Percentiles rank a stretch among this genome's conserved stretches.
Conservation (phyloP, 2,888 invertebrate genomes). For the Drosophila dives region DNA sequence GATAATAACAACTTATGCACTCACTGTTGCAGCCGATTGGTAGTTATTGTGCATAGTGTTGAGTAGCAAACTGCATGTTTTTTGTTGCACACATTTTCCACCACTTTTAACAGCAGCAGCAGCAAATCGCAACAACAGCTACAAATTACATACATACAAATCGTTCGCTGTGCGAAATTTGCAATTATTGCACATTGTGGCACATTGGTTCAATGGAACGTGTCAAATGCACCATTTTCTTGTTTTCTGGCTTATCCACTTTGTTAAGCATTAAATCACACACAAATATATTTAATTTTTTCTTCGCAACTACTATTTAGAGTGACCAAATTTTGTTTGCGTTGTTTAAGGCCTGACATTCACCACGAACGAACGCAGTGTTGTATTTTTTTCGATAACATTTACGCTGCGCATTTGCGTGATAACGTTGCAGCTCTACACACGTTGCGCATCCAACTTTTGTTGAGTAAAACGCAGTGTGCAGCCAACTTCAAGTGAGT, state of each 20-base stretch:
- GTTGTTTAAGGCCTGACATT: conserved; percentile 56
- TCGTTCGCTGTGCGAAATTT: conserved; percentile 14
- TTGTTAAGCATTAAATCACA: conserved; percentile 39
- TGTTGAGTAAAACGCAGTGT: neutral
- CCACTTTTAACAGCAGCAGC: conserved; percentile 70
- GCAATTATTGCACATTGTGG: conserved; percentile 32
- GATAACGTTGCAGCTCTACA: conserved; percentile 8
- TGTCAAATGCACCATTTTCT: conserved; percentile 23
- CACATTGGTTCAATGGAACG: conserved; percentile 8
- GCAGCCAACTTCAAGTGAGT: conserved; percentile 2
- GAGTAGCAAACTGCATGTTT: conserved; percentile 53
- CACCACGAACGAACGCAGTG: conserved; percentile 41
- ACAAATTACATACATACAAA: conserved; percentile 56
- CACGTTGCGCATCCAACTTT: conserved; percentile 7
- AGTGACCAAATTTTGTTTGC: conserved; percentile 65
- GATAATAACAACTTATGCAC: conserved; percentile 36
- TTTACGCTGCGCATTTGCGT: conserved; percentile 8
- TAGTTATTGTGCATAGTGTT: conserved; percentile 32
- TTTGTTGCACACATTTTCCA: conserved; percentile 72
- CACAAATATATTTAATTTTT: conserved; percentile 61
- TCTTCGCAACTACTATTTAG: conserved; percentile 59
- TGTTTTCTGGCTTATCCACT: conserved; percentile 23
- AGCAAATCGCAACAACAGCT: conserved; percentile 68
- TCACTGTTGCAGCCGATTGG: conserved; percentile 30
- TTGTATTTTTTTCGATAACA: conserved; percentile 30